phyloP scores from a whole-genome alignment of 2,888 invertebrate genomes.

The Cryptocephalus moraei region DNA sequence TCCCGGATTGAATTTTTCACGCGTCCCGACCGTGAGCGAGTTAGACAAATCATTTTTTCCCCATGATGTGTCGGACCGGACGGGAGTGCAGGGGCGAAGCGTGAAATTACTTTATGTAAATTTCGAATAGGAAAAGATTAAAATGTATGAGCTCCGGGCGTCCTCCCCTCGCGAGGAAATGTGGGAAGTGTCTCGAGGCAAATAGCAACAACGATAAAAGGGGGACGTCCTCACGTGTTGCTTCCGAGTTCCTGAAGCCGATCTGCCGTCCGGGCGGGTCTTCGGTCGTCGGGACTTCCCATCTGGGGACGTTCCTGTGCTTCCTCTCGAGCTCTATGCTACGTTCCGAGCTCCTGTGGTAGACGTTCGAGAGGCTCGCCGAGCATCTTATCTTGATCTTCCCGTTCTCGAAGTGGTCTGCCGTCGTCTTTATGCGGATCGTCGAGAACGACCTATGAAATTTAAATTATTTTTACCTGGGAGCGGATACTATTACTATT shows the following conservation, averaged over 20 bases:
- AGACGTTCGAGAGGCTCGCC: slow-evolving; percentile 54
- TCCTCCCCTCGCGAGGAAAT: no score
- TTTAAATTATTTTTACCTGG: not conserved
- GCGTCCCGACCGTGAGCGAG: no score
- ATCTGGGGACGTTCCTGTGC: not conserved
- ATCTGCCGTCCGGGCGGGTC: slow-evolving; percentile 11
- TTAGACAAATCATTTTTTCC: no score
- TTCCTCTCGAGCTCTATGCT: slow-evolving; percentile 33
- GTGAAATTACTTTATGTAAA: no score
- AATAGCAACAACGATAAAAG: no score
- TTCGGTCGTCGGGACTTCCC: no score
- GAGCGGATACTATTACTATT: no score
- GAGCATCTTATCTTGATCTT: slow-evolving; percentile 49
- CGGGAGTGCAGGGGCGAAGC: no score
- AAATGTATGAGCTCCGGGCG: no score
- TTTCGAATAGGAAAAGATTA: not conserved
- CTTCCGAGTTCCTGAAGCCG: slow-evolving; percentile 6
- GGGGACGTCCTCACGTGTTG: not conserved
- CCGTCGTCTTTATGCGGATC: slow-evolving; percentile 27
- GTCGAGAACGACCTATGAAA: not conserved
- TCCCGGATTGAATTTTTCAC: no score
- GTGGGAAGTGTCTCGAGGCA: no score
- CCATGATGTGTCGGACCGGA: no score
- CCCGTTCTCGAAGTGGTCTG: slow-evolving; percentile 28
- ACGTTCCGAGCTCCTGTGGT: slow-evolving; percentile 57